Evolutionary conservation across 2,113 vertebrate genomes (phyloP).

Genomic region (Coptodon bakossiorum): DNA sequence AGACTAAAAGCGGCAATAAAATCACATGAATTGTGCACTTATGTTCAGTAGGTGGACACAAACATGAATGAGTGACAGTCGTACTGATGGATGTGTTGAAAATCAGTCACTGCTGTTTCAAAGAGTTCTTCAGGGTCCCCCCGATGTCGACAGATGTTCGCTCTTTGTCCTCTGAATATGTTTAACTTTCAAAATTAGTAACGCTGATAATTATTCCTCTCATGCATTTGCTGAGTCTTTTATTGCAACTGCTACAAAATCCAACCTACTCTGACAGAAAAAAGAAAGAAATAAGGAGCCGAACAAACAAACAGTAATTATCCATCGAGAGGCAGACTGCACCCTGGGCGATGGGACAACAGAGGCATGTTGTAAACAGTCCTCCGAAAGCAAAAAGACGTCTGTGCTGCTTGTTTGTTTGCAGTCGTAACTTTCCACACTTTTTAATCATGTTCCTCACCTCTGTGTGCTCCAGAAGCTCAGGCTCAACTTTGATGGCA

Average conservation of each 20-base stretch:
- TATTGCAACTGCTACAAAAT: not conserved
- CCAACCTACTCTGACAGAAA: not conserved
- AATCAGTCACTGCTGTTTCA: not conserved
- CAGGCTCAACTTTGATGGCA: not conserved
- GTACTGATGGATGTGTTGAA: not conserved
- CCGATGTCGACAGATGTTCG: not conserved
- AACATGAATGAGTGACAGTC: not conserved
- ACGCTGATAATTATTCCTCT: not conserved
- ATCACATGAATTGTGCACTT: not conserved
- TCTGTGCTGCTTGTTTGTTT: not conserved
- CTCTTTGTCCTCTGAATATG: rapidly evolving
- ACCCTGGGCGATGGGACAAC: not conserved
- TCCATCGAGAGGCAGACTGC: not conserved
- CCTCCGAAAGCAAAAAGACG: not conserved
- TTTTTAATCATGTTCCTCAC: not conserved
- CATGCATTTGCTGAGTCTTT: not conserved
- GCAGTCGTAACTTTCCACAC: not conserved
- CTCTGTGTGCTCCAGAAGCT: not conserved
- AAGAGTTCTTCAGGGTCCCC: not conserved
- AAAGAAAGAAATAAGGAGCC: rapidly evolving
- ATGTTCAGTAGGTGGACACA: not conserved
- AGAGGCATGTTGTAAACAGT: not conserved
- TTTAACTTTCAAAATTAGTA: not conserved
- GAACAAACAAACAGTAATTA: not conserved
- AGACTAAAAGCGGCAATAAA: not conserved